phyloP scores from a whole-genome alignment of 2,888 invertebrate species.

The Hetaerina titia region DNA sequence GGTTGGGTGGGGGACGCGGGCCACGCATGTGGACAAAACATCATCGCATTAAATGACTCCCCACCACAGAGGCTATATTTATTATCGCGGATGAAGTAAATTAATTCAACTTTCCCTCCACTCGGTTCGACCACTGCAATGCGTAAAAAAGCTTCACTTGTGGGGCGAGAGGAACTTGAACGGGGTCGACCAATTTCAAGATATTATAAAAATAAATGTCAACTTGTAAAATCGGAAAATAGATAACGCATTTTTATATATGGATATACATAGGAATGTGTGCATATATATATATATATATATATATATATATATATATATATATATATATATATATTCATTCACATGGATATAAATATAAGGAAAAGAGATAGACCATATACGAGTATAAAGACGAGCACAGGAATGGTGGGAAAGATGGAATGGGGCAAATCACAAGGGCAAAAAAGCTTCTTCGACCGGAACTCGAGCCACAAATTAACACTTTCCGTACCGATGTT shows the following conservation, averaged over 20 bases:
- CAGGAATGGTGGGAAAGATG: no score
- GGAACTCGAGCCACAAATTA: no score
- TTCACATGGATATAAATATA: no score
- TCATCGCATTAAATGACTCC: neutral
- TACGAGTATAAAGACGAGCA: no score
- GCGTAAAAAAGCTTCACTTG: neutral
- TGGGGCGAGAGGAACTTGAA: neutral
- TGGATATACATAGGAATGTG: no score
- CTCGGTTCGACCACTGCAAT: constrained; percentile 2
- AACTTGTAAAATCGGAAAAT: neutral
- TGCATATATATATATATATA: no score
- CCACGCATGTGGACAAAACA: neutral
- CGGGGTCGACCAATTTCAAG: neutral
- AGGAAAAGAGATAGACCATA: no score
- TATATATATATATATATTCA: no score
- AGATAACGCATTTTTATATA: neutral
- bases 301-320: no score
- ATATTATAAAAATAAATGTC: neutral
- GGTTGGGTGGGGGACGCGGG: neutral
- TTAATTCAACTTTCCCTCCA: constrained; percentile 15
- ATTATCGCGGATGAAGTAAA: neutral
- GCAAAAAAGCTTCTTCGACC: no score
- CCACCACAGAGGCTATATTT: neutral
- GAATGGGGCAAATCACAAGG: no score
- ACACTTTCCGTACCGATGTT: no score